Conservation (phyloP, 2,113 vertebrate genomes). For the Malurus cyaneus region DNA sequence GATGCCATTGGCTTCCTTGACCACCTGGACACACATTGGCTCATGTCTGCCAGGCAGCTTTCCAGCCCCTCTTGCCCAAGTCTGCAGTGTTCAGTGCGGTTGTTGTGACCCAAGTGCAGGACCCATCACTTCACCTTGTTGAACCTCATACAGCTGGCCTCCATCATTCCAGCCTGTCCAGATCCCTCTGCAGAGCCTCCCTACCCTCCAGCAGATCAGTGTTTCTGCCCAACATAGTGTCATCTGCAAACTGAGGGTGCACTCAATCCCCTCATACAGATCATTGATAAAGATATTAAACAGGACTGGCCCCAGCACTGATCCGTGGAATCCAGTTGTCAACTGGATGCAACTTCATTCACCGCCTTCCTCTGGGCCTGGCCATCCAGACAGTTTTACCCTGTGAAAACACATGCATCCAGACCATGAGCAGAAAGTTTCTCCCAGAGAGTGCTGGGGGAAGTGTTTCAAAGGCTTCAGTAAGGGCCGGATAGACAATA, state of each 20-base stretch:
- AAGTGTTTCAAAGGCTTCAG: neutral
- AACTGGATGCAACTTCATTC: neutral
- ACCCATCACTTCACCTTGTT: accelerated
- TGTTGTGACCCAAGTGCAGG: neutral
- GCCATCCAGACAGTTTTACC: neutral
- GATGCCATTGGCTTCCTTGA: neutral
- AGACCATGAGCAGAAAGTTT: neutral
- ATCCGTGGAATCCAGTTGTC: neutral
- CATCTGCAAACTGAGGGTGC: neutral
- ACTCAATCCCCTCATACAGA: neutral
- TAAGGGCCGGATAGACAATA: neutral
- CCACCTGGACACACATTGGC: accelerated
- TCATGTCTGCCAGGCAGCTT: accelerated
- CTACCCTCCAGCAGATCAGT: neutral
- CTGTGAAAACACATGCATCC: neutral
- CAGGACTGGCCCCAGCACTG: neutral
- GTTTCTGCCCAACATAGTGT: neutral
- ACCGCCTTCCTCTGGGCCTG: neutral
- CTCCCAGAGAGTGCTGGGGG: neutral
- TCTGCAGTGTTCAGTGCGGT: neutral
- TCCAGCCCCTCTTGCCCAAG: neutral
- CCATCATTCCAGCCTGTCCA: neutral
- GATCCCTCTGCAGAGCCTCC: neutral
- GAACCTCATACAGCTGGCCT: neutral
- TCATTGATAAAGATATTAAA: neutral